These are phyloP conservation scores for Notamacropus eugenii DNA, from an alignment of 2,797 vertebrate species.

Conservation along the genomic window DNA sequence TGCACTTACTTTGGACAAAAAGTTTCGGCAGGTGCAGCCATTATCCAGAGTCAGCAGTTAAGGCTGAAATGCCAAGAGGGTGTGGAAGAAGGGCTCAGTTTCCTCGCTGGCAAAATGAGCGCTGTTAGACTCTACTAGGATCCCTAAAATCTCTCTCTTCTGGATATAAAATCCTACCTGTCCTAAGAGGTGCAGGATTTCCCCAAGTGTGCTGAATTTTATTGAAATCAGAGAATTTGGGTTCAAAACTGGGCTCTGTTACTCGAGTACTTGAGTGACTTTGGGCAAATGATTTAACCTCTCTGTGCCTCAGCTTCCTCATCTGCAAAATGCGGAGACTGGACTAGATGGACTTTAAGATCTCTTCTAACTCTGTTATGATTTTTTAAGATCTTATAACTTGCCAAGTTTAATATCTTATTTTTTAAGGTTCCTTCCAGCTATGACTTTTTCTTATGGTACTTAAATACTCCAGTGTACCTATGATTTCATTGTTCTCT, in stretches of 20 bases:
- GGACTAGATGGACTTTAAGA: not conserved
- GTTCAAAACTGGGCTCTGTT: not conserved
- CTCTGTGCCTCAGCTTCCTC: not conserved
- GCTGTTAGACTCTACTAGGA: not conserved
- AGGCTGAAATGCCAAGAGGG: not conserved
- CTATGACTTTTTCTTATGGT: not conserved
- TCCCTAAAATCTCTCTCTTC: not conserved
- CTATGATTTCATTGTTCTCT: not conserved
- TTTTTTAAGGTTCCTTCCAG: not conserved
- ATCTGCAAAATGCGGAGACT: not conserved
- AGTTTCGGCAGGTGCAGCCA: not conserved
- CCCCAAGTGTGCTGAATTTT: not conserved
- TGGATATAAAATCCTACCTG: not conserved
- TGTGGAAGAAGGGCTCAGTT: not conserved
- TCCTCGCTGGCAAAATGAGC: not conserved
- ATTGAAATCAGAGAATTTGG: not conserved
- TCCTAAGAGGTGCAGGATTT: not conserved
- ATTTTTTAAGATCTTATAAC: not conserved
- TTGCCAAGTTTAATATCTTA: not conserved
- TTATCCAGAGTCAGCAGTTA: not conserved
- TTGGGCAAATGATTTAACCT: not conserved
- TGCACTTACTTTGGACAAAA: conserved; percentile 10
- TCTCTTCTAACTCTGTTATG: not conserved
- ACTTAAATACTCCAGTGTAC: not conserved
- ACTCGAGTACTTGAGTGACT: not conserved